Evolutionary conservation across 1,140 invertebrate genomes (phyloP).

Genomic region (Pogonognathellus flavescens): DNA sequence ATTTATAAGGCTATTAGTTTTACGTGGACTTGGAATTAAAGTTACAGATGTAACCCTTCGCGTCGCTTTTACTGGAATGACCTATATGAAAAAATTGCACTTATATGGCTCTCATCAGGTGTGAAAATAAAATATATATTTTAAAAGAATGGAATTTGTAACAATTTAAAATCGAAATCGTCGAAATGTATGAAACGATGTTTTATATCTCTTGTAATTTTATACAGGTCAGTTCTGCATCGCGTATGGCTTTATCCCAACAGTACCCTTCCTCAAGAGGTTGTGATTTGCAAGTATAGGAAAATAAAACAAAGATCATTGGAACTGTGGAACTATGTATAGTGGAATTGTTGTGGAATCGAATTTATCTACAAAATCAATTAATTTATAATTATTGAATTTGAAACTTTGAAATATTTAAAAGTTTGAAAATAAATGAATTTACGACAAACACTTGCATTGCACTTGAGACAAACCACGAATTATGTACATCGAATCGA

Average conservation of each 20-base stretch:
- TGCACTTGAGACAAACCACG: no score
- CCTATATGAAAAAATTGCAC: slow-evolving; percentile 61
- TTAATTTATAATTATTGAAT: no score
- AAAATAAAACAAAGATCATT: no score
- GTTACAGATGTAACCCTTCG: slow-evolving; percentile 58
- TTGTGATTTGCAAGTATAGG: slow-evolving; percentile 56
- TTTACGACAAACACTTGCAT: no score
- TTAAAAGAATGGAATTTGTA: no score
- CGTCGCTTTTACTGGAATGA: slow-evolving; percentile 58
- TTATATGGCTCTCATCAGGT: slow-evolving; percentile 62
- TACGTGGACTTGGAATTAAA: slow-evolving; percentile 65
- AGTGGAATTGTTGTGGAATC: no score
- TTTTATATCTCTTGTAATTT: not conserved
- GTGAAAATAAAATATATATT: no score
- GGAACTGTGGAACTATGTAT: no score
- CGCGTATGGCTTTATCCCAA: slow-evolving; percentile 16
- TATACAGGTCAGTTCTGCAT: slow-evolving; percentile 19
- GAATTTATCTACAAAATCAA: no score
- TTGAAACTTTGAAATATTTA: no score
- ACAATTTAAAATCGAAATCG: not conserved
- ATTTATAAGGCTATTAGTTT: slow-evolving; percentile 53
- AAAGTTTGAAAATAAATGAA: no score
- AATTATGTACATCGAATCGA: no score
- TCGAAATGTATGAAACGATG: not conserved
- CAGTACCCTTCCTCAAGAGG: slow-evolving; percentile 43